Conservation (phyloP, 2,888 invertebrate species). For the Drosophila conformis region DNA sequence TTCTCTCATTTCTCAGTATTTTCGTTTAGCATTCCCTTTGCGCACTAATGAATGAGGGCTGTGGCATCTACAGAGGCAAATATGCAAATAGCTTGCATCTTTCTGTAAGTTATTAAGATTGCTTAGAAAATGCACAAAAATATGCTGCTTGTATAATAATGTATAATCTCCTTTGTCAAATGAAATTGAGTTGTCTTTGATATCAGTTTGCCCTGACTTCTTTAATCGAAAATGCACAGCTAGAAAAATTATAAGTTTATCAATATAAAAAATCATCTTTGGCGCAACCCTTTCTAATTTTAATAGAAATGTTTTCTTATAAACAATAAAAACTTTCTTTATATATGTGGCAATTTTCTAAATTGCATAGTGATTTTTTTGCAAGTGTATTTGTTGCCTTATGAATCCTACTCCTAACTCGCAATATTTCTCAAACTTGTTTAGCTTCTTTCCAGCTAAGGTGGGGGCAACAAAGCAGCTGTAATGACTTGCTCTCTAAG, state of each 20-base stretch:
- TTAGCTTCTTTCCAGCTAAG: neutral
- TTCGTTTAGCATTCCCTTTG: slow-evolving; percentile 58
- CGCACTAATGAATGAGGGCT: slow-evolving; percentile 43
- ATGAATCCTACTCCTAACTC: neutral
- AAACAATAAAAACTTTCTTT: too few species aligned
- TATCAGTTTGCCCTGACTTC: neutral
- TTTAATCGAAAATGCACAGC: neutral
- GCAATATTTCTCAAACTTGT: neutral
- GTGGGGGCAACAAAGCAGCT: neutral
- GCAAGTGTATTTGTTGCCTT: neutral
- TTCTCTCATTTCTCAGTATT: slow-evolving; percentile 22
- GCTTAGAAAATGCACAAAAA: neutral
- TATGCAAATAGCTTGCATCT: slow-evolving; percentile 18
- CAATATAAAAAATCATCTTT: neutral
- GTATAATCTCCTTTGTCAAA: slow-evolving; percentile 2
- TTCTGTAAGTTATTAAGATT: slow-evolving; percentile 26
- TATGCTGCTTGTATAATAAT: neutral
- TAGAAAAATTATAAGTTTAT: too few species aligned
- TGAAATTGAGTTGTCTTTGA: neutral
- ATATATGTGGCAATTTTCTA: neutral
- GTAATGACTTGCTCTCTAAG: slow-evolving; percentile 4
- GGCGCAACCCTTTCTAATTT: neutral
- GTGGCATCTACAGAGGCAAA: slow-evolving; percentile 16
- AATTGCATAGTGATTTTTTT: neutral
- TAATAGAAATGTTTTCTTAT: neutral